Evolutionary conservation across 2,113 vertebrate species (phyloP).

Genomic region (Paramisgurnus dabryanus): DNA sequence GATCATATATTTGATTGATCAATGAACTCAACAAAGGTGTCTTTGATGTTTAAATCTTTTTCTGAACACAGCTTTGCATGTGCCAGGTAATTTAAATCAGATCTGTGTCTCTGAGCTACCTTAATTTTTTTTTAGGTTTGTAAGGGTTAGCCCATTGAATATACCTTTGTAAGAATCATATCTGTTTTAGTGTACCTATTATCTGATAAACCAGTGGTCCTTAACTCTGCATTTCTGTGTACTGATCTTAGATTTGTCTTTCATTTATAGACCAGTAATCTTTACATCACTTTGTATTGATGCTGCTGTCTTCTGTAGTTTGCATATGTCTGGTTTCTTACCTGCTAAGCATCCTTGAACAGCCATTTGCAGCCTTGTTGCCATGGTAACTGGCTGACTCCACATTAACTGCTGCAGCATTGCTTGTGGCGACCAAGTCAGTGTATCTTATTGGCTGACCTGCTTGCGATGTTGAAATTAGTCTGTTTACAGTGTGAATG

Average conservation of each 20-base stretch:
- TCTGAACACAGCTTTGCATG: neutral
- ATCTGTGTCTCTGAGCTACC: conserved; percentile 14
- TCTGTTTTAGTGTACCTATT: neutral
- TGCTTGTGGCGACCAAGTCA: conserved; percentile 9
- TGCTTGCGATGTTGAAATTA: neutral
- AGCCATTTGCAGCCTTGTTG: conserved; percentile 43
- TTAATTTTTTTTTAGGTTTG: neutral
- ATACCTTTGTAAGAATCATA: conserved; percentile 7
- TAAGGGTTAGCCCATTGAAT: neutral
- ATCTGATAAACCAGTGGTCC: neutral
- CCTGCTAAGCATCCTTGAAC: conserved; percentile 14
- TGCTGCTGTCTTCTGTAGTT: neutral
- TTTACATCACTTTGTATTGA: neutral
- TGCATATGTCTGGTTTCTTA: neutral
- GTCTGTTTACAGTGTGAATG: too few species aligned
- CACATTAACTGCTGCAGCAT: conserved; percentile 11
- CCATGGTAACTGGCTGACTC: conserved; percentile 48
- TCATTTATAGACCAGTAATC: neutral
- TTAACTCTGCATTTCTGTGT: neutral
- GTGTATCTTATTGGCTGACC: neutral
- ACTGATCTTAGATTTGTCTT: neutral
- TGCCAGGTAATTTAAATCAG: conserved; percentile 19
- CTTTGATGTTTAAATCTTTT: too few species aligned
- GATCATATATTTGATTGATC: neutral
- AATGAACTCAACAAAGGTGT: neutral